phyloP scores from a whole-genome alignment of 2,797 vertebrate genomes.

The Sandelia bainsii region DNA sequence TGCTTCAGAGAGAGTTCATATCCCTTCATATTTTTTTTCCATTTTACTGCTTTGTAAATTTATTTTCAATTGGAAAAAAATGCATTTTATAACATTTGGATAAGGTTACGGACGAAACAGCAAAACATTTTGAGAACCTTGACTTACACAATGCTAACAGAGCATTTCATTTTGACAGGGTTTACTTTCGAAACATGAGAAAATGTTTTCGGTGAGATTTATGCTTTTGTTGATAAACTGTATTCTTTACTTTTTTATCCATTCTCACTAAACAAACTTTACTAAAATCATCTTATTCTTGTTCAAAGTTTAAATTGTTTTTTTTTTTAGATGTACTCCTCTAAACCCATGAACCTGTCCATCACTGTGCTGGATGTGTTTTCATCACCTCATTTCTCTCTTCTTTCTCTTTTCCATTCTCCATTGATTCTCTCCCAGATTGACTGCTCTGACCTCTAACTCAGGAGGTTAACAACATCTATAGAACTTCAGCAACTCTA shows the following conservation, averaged over 20 bases:
- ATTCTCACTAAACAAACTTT: constrained; percentile 28
- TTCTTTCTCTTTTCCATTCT: constrained; percentile 40
- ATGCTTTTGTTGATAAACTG: too few relatives aligned
- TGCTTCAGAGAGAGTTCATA: too few relatives aligned
- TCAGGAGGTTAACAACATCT: constrained; percentile 67
- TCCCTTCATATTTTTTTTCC: too few relatives aligned
- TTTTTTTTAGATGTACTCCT: constrained; percentile 43
- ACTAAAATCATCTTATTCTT: constrained; percentile 21
- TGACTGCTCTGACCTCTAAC: constrained; percentile 55
- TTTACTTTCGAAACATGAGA: too few relatives aligned
- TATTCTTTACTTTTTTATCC: background rate
- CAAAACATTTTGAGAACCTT: too few relatives aligned
- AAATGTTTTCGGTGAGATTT: too few relatives aligned
- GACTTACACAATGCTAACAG: too few relatives aligned
- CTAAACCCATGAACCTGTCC: constrained; percentile 31
- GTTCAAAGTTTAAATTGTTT: constrained; percentile 61
- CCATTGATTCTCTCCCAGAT: constrained; percentile 51
- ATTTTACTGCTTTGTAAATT: too few relatives aligned
- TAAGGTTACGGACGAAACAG: too few relatives aligned
- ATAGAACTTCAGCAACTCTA: constrained; percentile 43
- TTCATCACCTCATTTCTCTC: constrained; percentile 32
- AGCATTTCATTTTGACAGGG: too few relatives aligned
- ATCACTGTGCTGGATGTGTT: constrained; percentile 38
- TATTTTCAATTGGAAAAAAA: too few relatives aligned
- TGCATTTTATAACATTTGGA: too few relatives aligned